Conservation (phyloP, 2,888 invertebrate genomes). For the Ectobius pallidus region DNA sequence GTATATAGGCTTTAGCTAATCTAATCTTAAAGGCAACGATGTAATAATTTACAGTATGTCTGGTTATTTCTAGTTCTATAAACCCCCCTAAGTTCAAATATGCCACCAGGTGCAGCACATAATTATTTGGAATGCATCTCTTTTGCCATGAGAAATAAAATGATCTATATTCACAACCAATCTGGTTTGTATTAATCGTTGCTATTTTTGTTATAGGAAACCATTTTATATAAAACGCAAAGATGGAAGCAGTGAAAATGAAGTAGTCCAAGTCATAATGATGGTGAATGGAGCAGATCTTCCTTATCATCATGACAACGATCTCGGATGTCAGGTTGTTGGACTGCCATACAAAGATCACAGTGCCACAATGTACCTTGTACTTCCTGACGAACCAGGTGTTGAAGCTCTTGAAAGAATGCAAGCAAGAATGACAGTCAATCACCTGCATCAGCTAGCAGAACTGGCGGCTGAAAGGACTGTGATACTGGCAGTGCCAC, state of each 20-base stretch:
- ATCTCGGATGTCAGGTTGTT: conserved; percentile 65
- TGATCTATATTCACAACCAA: no score
- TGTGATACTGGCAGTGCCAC: conserved; percentile 58
- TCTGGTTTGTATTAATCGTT: no score
- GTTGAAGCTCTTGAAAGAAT: conserved; percentile 57
- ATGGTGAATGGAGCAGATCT: conserved; percentile 66
- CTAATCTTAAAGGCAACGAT: no score
- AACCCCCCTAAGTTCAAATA: no score
- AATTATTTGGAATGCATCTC: no score
- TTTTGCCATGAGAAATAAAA: no score
- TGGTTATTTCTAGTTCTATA: no score
- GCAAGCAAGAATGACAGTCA: conserved; percentile 58
- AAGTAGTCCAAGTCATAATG: conserved; percentile 54
- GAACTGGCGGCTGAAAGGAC: conserved; percentile 56
- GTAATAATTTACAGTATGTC: no score
- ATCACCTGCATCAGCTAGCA: conserved; percentile 60
- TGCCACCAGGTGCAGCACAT: no score
- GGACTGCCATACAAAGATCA: conserved; percentile 75
- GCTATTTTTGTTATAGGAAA: conserved; percentile 54
- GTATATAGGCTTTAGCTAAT: no score
- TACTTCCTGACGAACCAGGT: conserved; percentile 65
- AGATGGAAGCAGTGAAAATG: neutral
- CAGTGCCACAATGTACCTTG: conserved; percentile 65
- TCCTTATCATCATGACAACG: conserved; percentile 61
- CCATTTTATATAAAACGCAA: conserved; percentile 58